Evolutionary conservation across 1,140 invertebrate species (phyloP), one percentile per base, ranked within the genome.

Genomic region (Heliconius eleuchia): DNA sequence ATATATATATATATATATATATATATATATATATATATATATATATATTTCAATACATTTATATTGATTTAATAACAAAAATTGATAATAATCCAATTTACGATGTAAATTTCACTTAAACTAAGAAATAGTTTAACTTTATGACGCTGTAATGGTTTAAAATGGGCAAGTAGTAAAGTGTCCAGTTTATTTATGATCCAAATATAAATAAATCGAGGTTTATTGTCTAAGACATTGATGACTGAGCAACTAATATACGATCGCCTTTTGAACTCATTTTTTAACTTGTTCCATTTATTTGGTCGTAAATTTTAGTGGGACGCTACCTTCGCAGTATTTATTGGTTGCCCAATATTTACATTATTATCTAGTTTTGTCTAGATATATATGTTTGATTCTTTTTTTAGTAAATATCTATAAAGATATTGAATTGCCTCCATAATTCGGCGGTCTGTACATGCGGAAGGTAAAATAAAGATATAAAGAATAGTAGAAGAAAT

Each of bases 91-190:
- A 77, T 57, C 30, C 72, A 82, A 79, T 86, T 86, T 85, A 88
- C 82, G 83, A 85, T 34, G 73, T 46, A 71, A 82, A 84, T 84
- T 82, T 79, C 73, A 77, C 80, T 74, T 73, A 84, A 85, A 72
- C 81, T 82, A 85, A 86, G 84, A 80, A 82, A 76, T 76, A 66
- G 74, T 84, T 82, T 82, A 84, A 83, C 80, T 82, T 92, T 85
- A 89, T 86, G 83, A 80, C 83, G 73, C 80, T 76, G 91, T 91
- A 91, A 92, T 91, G 88, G 89, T 90, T 90, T 86, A 91, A 89
- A 92, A 91, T 91, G 84, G 86, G 86, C 76, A 76, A 81, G 83
- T 86, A 89, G 91, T 90, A 89, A 91, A 87, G 83, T 87, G 91
- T 90, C 91, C 84, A 75, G 71, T 80, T 87, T 85, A 91, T 91